Percentiles rank a stretch among this genome's conserved stretches.
phyloP scores from a whole-genome alignment of 2,797 vertebrate species.

The Triplophysa bombifrons region DNA sequence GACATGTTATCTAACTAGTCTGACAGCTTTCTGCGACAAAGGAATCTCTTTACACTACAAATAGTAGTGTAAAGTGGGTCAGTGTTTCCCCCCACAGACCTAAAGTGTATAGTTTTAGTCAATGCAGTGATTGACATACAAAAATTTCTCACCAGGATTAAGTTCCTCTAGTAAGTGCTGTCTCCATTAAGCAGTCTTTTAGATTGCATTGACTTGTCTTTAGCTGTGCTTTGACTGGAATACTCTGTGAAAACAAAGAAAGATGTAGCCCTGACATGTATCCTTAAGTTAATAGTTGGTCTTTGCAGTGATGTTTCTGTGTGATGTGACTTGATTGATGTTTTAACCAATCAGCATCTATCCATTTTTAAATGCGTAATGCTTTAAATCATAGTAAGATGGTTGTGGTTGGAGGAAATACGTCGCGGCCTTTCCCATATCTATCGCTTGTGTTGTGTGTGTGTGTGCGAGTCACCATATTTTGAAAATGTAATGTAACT shows the following conservation, averaged over 20 bases:
- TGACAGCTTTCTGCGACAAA: constrained; percentile 67
- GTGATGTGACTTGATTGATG: not conserved
- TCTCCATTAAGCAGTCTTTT: not conserved
- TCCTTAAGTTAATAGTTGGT: not conserved
- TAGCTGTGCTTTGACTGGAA: not conserved
- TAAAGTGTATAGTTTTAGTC: not conserved
- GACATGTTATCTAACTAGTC: constrained; percentile 75
- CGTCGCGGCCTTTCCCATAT: constrained; percentile 16
- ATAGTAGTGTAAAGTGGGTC: constrained; percentile 17
- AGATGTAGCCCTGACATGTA: not conserved
- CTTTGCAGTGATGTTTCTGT: not conserved
- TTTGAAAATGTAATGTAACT: not conserved
- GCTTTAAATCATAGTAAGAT: constrained; percentile 15
- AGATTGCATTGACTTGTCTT: not conserved
- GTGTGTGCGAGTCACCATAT: not conserved
- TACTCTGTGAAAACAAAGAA: constrained; percentile 1
- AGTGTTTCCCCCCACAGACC: not conserved
- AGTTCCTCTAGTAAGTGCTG: constrained; percentile 10
- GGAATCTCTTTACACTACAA: constrained; percentile 47
- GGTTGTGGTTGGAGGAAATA: constrained; percentile 15
- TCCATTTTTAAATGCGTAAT: constrained; percentile 9
- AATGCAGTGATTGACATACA: not conserved
- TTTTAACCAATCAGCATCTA: not conserved
- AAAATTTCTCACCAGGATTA: not conserved
- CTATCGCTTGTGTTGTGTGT: constrained; percentile 40